Evolutionary conservation across 2,888 invertebrate species (phyloP).

Genomic region (Adineta ricciae): DNA sequence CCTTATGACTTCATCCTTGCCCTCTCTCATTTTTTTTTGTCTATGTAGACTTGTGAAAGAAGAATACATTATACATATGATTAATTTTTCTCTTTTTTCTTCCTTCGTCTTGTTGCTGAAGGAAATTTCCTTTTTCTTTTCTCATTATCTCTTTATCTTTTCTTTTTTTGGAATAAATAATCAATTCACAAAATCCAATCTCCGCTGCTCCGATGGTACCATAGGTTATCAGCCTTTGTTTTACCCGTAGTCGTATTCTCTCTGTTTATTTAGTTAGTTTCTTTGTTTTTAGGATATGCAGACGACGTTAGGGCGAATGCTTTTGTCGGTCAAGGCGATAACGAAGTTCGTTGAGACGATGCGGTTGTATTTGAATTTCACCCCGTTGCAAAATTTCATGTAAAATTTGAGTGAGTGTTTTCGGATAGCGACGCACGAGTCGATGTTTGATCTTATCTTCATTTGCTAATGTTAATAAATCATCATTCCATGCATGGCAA

Average conservation of each 20-base stretch:
- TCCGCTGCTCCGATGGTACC: too few relatives aligned
- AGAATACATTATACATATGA: background rate
- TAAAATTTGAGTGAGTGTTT: background rate
- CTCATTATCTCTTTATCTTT: background rate
- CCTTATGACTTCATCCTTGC: background rate
- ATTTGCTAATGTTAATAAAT: background rate
- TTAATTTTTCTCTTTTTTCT: background rate
- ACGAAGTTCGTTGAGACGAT: background rate
- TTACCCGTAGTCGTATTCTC: too few relatives aligned
- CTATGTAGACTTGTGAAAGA: background rate
- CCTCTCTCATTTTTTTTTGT: background rate
- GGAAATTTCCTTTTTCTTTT: background rate
- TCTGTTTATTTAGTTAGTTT: too few relatives aligned
- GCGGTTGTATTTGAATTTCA: background rate
- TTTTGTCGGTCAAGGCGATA: background rate
- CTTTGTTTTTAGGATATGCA: too few relatives aligned
- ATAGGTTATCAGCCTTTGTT: too few relatives aligned
- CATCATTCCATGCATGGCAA: background rate
- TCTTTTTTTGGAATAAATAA: too few relatives aligned
- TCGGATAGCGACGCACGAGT: background rate
- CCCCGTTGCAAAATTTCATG: conserved; percentile 13
- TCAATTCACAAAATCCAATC: too few relatives aligned
- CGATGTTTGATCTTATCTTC: background rate
- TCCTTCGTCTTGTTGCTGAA: background rate
- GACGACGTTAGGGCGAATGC: too few relatives aligned